Evolutionary conservation across 2,797 vertebrate species (phyloP), one percentile per base, ranked within the genome.

Genomic region (Champsocephalus gunnari): DNA sequence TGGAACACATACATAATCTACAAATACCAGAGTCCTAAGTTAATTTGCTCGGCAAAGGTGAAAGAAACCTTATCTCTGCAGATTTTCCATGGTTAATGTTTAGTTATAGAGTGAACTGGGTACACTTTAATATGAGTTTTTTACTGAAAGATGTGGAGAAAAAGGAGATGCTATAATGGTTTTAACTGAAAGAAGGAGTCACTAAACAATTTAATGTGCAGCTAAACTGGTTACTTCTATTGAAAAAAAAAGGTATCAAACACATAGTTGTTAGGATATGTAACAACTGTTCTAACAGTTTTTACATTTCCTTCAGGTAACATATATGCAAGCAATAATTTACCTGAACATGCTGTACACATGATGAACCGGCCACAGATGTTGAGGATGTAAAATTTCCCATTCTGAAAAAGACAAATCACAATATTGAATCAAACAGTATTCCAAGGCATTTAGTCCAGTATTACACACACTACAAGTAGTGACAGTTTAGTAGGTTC

Each of bases 311-410:
- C 34, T 41, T 14, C 38, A 59, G 2, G 8, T 16, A 43, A 44
- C 5, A 57, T 12, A 68, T 57, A 8, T 19, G 12, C 6, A 44
- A 61, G 28, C 4, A 8, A 11, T 6, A 34, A 24, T 82, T 79
- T 69, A 95, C 95, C 90, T 93, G 88, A 16, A 96, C 92, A 80
- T 93, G 94, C 34, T 90, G 90, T 3, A 76, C 66, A 82, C 89
- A 94, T 0, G 85, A 63, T 1, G 90, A 70, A 75, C 87, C 86
- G 21, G 92, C 78, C 57, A 87, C 59, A 10, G 87, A 1, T 10
- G 83, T 53, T 16, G 90, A 82, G 1, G 94, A 95, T 0, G 90
- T 91, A 0, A 90, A 90, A 55, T 96, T 96, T 12, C 95, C 95
- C 95, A 96, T 96, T 80, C 95, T 95, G 72, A 67, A 92, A 83